Evolutionary conservation across 2,888 invertebrate species (phyloP).

Genomic region (Drosophila kambysellisi): DNA sequence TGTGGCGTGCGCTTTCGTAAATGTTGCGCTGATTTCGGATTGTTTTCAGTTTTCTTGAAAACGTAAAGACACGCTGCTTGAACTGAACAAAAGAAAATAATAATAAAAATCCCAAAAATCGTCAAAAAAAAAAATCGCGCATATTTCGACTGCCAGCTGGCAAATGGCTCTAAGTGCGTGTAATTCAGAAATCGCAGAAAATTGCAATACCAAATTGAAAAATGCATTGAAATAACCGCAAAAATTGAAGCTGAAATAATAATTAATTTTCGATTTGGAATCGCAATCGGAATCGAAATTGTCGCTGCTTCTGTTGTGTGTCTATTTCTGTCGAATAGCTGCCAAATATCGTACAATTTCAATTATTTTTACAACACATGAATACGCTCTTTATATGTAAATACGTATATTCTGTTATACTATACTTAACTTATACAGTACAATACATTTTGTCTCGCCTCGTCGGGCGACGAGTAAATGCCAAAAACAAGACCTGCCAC

Average conservation of each 20-base stretch:
- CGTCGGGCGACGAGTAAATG: constrained; percentile 45
- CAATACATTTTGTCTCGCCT: constrained; percentile 37
- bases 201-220: constrained; percentile 18
- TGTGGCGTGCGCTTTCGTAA: constrained; percentile 81
- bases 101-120: constrained; percentile 10
- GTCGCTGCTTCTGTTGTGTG: constrained; percentile 65
- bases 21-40: constrained; percentile 79
- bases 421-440: constrained; percentile 56
- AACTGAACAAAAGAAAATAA: neutral
- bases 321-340: constrained; percentile 81
- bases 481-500: constrained; percentile 41
- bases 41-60: constrained; percentile 45
- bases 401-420: constrained; percentile 47
- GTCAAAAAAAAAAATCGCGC: constrained; percentile 21
- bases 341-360: constrained; percentile 79
- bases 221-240: constrained; percentile 28
- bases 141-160: constrained; percentile 23
- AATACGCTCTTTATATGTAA: constrained; percentile 64
- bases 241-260: constrained; percentile 22
- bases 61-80: constrained; percentile 30
- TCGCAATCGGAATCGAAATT: constrained; percentile 42
- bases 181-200: constrained; percentile 19
- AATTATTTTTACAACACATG: constrained; percentile 77
- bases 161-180: constrained; percentile 74
- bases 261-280: constrained; percentile 30